Evolutionary conservation across 2,888 invertebrate genomes (phyloP), one percentile per base, ranked within the genome.

Genomic region (Diplolepis rosae): DNA sequence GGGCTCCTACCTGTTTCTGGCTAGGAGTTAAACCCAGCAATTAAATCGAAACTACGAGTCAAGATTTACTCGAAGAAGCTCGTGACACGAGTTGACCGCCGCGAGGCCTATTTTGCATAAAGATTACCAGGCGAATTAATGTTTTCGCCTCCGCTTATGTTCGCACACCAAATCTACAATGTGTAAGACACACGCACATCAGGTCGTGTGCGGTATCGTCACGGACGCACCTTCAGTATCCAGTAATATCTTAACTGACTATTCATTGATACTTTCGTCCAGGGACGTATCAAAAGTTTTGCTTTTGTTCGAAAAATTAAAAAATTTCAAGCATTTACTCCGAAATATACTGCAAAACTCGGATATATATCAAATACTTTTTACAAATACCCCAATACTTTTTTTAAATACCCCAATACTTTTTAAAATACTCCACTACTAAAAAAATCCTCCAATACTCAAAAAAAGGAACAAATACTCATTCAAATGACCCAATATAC

Each of bases 241-340:
- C 35, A 24, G n/a, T 61, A 39, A 61, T 61, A 61, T 39, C 61
- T 61, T 61, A 61, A 61, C 61, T 39, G n/a, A 39, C 61, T 61
- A 56, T 61, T 61, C 61, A 61, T 61, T 61, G 61, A 61, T 61
- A 61, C 39, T 61, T 61, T 61, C 61, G 7, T 71, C 66, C 68
- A 66, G 68, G 67, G 24, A 15, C n/a, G 56, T 65, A 30, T 35
- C 54, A 30, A 50, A 27, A 52, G 39, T 68, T 50, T 6, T 22
- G n/a, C n/a, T n/a, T n/a, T n/a, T n/a, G n/a, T n/a, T n/a, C n/a
- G n/a, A n/a, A n/a, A n/a, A n/a, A n/a, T n/a, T n/a, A n/a, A n/a
- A n/a, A n/a, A n/a, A n/a, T n/a, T n/a, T n/a, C n/a, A n/a, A n/a
- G n/a, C n/a, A n/a, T n/a, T n/a, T n/a, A n/a, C n/a, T n/a, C n/a